Conservation (phyloP, 2,797 vertebrate species). For the Sebastes minor region DNA sequence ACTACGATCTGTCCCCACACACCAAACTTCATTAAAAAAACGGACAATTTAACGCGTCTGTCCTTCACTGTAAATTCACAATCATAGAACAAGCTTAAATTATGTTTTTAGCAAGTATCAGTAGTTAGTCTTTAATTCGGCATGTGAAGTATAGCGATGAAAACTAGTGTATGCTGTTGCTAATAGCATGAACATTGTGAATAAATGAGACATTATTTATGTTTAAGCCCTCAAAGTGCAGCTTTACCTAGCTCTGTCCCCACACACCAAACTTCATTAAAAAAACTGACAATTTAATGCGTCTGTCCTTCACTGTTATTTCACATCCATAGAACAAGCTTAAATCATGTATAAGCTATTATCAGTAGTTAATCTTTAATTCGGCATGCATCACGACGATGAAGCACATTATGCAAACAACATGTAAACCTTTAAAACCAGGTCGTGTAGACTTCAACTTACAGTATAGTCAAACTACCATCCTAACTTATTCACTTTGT, state of each 20-base stretch:
- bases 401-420: not conserved
- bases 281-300: not conserved
- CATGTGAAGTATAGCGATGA: fast-evolving
- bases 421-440: not conserved
- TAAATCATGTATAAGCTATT: fast-evolving
- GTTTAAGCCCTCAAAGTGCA: not conserved
- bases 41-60: fast-evolving
- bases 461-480: too few species aligned
- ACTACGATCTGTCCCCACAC: not conserved
- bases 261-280: not conserved
- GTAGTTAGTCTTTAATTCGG: not conserved
- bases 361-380: not conserved
- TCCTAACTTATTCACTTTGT: too few species aligned
- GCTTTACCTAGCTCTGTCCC: too few species aligned
- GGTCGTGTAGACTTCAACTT: too few species aligned
- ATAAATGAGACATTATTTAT: not conserved
- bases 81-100: fast-evolving
- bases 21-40: not conserved
- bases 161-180: fast-evolving
- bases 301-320: fast-evolving
- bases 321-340: not conserved
- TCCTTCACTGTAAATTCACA: not conserved
- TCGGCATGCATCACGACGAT: fast-evolving
- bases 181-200: not conserved
- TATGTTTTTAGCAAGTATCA: fast-evolving